These are phyloP conservation scores for Speoplatyrhinus poulsoni DNA, from an alignment of 2,113 vertebrate genomes.

Conservation along the genomic window DNA sequence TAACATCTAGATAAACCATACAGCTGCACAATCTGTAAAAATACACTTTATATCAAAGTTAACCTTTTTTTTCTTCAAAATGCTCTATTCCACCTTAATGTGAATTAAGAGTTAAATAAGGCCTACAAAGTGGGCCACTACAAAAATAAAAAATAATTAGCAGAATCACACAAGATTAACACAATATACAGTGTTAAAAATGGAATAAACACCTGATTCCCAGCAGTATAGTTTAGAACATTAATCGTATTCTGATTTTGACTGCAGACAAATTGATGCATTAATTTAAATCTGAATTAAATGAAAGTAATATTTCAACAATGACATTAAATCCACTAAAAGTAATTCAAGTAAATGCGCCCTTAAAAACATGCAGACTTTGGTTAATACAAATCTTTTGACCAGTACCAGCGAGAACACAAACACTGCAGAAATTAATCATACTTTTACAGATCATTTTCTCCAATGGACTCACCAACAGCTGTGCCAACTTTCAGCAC, in stretches of 20 bases:
- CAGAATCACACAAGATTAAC: slow-evolving; percentile 6
- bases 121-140: not conserved
- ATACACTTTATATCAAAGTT: not conserved
- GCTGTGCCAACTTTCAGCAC: slow-evolving; percentile 19
- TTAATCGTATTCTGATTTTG: slow-evolving; percentile 6
- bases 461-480: slow-evolving; percentile 25
- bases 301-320: slow-evolving; percentile 35
- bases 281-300: slow-evolving; percentile 35
- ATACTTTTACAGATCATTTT: not conserved
- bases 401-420: slow-evolving; percentile 56
- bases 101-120: not conserved
- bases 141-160: not conserved
- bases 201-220: slow-evolving; percentile 14
- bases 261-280: slow-evolving; percentile 9
- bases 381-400: slow-evolving; percentile 26
- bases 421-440: slow-evolving; percentile 15
- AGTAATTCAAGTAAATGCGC: slow-evolving; percentile 56
- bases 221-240: slow-evolving; percentile 35
- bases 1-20: not conserved
- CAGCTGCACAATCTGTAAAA: slow-evolving; percentile 8
- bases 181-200: slow-evolving; percentile 6
- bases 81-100: slow-evolving; percentile 10
- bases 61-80: not conserved
- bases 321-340: slow-evolving; percentile 49
- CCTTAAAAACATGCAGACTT: slow-evolving; percentile 51